Percentiles rank a stretch among this genome's conserved stretches.
Evolutionary conservation across 2,888 invertebrate genomes (phyloP).

Genomic region (Aspidiotus rigidus): DNA sequence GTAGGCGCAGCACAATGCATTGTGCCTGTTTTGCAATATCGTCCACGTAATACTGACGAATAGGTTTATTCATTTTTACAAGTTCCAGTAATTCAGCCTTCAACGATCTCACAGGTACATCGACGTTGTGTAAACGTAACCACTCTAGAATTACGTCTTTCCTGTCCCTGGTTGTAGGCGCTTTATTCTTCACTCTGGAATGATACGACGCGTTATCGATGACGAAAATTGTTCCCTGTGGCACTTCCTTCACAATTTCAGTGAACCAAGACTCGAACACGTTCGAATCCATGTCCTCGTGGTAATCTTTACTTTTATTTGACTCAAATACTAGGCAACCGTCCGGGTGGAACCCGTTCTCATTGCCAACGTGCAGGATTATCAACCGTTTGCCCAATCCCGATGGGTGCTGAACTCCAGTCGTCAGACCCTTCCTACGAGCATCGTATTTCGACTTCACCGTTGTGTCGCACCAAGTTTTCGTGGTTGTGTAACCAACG

Average conservation of each 20-base stretch:
- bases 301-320: too few species aligned
- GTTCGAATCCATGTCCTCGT: background rate
- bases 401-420: too few species aligned
- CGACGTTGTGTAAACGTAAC: background rate
- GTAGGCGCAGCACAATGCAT: conserved; percentile 32
- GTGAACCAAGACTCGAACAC: background rate
- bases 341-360: too few species aligned
- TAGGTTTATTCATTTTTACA: background rate
- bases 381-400: too few species aligned
- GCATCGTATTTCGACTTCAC: too few species aligned
- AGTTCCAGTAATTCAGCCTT: conserved; percentile 11
- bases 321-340: too few species aligned
- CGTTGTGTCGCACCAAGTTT: too few species aligned
- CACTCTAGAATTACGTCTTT: background rate
- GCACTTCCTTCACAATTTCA: background rate
- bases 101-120: background rate
- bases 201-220: background rate
- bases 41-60: conserved; percentile 20
- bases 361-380: too few species aligned
- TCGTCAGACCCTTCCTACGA: too few species aligned
- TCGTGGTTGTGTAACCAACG: too few species aligned
- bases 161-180: background rate
- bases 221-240: background rate
- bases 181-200: background rate
- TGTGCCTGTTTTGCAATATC: conserved; percentile 29